These are phyloP conservation scores for Pyrocephalus nanus DNA, from an alignment of 2,797 vertebrate genomes.

Conservation along the genomic window DNA sequence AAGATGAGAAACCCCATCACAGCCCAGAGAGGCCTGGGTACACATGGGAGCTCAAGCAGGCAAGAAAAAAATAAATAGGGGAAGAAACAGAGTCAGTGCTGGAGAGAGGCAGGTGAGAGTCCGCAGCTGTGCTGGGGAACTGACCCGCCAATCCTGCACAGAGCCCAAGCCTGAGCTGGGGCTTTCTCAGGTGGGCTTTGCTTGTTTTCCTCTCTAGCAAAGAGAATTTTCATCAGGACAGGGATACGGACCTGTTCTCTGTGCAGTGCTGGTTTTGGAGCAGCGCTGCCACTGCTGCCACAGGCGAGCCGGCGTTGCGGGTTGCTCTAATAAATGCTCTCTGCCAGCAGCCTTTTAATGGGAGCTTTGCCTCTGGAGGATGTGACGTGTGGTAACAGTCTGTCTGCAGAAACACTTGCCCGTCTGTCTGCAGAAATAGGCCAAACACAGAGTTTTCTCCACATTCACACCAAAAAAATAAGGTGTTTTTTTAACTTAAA, in stretches of 20 bases:
- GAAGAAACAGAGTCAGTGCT: fast-evolving
- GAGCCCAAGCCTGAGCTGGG: neutral
- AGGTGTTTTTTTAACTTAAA: neutral
- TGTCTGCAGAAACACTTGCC: conserved; percentile 54
- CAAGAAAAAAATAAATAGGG: neutral
- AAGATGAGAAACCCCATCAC: neutral
- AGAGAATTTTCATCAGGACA: fast-evolving
- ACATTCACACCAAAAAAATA: neutral
- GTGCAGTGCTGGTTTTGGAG: neutral
- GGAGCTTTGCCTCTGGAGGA: conserved; percentile 25
- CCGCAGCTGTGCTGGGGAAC: fast-evolving
- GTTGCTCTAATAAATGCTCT: neutral
- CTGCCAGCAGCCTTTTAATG: neutral
- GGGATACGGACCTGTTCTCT: fast-evolving
- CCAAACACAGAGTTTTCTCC: neutral
- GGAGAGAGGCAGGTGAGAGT: neutral
- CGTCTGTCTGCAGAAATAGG: neutral
- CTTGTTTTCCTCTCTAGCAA: neutral
- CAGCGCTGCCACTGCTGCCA: fast-evolving
- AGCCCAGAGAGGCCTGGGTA: neutral
- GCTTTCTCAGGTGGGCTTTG: neutral
- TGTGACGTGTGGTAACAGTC: neutral
- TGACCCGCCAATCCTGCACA: fast-evolving
- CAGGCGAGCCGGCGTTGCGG: fast-evolving
- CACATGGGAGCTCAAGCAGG: neutral